A percentile compares a stretch with the other conserved stretches of the same genome.
These are phyloP conservation scores for Falco rusticolus DNA, from an alignment of 2,797 vertebrate genomes.

Conservation along the genomic window DNA sequence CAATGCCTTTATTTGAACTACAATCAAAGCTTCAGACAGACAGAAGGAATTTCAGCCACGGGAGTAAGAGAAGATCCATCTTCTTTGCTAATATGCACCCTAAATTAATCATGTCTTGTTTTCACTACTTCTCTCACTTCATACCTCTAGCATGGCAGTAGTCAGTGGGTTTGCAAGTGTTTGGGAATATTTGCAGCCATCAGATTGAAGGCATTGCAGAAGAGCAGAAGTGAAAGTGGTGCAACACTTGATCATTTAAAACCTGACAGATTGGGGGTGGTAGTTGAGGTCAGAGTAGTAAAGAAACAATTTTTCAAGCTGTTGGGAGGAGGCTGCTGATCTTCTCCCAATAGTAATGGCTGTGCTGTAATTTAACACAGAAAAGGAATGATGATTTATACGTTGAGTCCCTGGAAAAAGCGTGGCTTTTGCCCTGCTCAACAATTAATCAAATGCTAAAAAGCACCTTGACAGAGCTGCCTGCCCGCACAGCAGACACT, in stretches of 20 bases:
- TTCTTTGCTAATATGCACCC: neutral
- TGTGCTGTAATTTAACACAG: neutral
- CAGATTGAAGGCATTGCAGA: neutral
- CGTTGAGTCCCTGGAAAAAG: neutral
- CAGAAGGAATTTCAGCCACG: neutral
- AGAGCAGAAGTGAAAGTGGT: neutral
- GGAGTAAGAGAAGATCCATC: neutral
- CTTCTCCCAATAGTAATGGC: neutral
- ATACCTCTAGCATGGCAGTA: neutral
- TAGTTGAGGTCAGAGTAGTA: neutral
- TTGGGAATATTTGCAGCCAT: neutral
- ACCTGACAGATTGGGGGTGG: neutral
- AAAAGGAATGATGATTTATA: constrained; percentile 43
- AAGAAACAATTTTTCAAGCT: neutral
- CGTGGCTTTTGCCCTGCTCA: neutral
- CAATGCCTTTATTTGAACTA: neutral
- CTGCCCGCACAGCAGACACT: constrained; percentile 9
- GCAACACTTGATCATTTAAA: neutral
- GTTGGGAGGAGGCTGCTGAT: neutral
- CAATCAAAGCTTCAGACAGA: neutral
- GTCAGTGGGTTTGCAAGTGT: neutral
- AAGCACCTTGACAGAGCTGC: constrained; percentile 33
- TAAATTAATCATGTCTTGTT: neutral
- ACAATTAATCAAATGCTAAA: constrained; percentile 60
- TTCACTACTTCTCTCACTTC: neutral